These are phyloP conservation scores for Rotaria socialis DNA, from an alignment of 2,888 invertebrate genomes.

Conservation along the genomic window DNA sequence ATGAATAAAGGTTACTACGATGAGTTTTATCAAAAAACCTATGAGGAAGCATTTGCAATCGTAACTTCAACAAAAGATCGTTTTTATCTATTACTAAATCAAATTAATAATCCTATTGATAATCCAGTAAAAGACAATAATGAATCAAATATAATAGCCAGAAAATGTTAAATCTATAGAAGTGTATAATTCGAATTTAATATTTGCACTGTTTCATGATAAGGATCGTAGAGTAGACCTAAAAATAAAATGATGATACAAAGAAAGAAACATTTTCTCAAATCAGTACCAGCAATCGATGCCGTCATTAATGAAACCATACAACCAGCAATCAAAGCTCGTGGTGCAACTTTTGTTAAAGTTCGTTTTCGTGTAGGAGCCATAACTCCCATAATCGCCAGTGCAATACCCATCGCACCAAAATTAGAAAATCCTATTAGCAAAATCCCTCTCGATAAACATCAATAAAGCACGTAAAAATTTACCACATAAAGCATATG, in stretches of 20 bases:
- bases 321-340: constrained; percentile 53
- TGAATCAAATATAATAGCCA: too few species aligned
- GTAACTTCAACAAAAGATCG: too few species aligned
- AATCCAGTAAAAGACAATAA: too few species aligned
- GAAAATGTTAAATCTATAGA: too few species aligned
- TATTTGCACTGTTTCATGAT: too few species aligned
- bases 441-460: not conserved
- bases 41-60: too few species aligned
- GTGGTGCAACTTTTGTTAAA: constrained; percentile 51
- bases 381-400: constrained; percentile 53
- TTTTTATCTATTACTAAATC: too few species aligned
- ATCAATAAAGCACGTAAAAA: too few species aligned
- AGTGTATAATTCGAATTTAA: too few species aligned
- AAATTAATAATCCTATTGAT: too few species aligned
- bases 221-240: not conserved
- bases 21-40: too few species aligned
- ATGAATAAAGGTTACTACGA: too few species aligned
- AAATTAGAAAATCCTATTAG: constrained; percentile 52
- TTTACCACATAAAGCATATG: constrained; percentile 55
- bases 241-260: not conserved
- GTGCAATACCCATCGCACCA: constrained; percentile 53
- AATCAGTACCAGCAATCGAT: not conserved
- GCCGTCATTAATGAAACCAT: constrained; percentile 33
- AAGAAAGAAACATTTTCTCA: not conserved
- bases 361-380: constrained; percentile 52